A percentile compares a stretch with the other conserved stretches of the same genome.
phyloP scores from a whole-genome alignment of 2,888 invertebrate genomes.

The Adineta ricciae region DNA sequence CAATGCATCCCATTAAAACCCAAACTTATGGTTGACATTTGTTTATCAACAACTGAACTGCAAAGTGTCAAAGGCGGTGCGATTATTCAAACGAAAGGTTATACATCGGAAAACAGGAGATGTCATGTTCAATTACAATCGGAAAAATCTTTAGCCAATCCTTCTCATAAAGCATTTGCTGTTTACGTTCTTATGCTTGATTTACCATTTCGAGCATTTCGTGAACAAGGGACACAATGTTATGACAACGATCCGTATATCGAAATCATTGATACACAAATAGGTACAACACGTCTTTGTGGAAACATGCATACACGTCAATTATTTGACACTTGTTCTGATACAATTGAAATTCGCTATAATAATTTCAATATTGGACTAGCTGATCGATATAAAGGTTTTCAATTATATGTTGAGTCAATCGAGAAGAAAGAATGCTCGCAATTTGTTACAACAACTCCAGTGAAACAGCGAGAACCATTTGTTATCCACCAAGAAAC shows the following conservation, averaged over 20 bases:
- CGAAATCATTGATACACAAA: neutral
- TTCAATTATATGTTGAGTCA: neutral
- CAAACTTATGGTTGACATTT: neutral
- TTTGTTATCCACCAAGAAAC: neutral
- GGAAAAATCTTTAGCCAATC: neutral
- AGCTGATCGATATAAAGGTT: neutral
- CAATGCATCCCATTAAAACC: slow-evolving; percentile 28
- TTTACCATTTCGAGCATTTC: neutral
- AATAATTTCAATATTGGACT: neutral
- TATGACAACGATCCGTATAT: neutral
- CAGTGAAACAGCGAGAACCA: neutral
- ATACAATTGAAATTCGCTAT: neutral
- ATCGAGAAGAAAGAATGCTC: neutral
- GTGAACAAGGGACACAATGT: neutral
- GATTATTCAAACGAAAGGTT: neutral
- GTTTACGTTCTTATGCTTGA: neutral
- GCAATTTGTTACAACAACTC: neutral
- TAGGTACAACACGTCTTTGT: neutral
- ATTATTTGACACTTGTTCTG: neutral
- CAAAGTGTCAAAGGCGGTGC: neutral
- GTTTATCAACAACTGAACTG: neutral
- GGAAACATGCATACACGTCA: neutral
- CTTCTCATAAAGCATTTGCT: neutral
- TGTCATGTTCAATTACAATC: neutral
- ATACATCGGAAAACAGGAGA: neutral